Conservation (phyloP, 1,140 invertebrate species). For the Caenorhabditis latens region DNA sequence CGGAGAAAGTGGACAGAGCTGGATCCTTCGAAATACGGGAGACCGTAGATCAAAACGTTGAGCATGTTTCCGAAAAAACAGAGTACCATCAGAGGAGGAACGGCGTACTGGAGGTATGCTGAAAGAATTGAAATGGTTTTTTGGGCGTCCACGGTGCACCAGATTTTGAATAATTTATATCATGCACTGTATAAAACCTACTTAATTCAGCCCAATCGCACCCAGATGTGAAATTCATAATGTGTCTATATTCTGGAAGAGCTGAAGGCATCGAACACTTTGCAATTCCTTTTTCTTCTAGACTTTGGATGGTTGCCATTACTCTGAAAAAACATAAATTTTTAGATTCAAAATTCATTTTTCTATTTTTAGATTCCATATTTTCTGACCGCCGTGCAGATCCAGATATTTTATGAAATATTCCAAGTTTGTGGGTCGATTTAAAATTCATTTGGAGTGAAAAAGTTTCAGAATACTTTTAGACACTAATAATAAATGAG, state of each 20-base stretch:
- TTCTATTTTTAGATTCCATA: conserved; percentile 7
- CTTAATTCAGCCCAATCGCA: conserved; percentile 24
- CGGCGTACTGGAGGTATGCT: conserved; percentile 50
- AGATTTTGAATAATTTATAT: not conserved
- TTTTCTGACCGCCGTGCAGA: conserved; percentile 39
- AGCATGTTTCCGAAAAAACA: conserved; percentile 75
- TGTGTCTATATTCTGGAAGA: conserved; percentile 21
- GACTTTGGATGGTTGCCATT: conserved; percentile 12
- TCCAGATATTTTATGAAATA: not conserved
- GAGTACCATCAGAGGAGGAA: conserved; percentile 68
- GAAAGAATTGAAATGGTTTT: not conserved
- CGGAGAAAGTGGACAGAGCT: conserved; percentile 75
- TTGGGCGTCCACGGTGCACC: not conserved
- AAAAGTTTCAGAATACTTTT: not conserved
- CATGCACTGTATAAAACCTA: not conserved
- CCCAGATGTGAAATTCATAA: conserved; percentile 42
- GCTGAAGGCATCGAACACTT: conserved; percentile 28
- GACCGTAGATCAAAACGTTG: conserved; percentile 75
- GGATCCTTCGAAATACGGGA: conserved; percentile 75
- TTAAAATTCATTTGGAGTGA: not conserved
- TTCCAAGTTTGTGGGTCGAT: conserved; percentile 21
- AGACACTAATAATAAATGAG: conserved; percentile 20
- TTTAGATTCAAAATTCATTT: not conserved
- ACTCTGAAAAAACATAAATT: conserved; percentile 12
- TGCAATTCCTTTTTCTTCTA: conserved; percentile 25